Conservation (phyloP, 1,140 invertebrate genomes). For the Macrostomum lignano region DNA sequence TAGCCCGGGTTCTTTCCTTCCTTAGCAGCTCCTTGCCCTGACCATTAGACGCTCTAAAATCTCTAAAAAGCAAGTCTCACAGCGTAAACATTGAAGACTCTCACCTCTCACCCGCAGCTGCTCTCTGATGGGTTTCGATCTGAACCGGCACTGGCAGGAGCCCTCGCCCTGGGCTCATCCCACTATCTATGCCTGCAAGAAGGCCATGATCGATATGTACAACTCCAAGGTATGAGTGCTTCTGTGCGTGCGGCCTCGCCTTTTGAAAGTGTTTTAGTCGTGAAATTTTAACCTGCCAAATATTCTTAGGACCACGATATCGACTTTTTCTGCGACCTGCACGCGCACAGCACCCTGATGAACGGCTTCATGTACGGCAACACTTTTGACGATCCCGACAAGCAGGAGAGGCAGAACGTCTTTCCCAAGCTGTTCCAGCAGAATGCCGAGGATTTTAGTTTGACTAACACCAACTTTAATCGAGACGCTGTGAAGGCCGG, state of each 20-base stretch:
- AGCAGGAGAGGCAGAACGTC: constrained; percentile 33
- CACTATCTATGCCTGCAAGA: constrained; percentile 46
- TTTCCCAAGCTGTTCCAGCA: constrained; percentile 59
- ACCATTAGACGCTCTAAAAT: too few relatives aligned
- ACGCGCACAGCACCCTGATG: constrained; percentile 61
- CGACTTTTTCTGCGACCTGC: constrained; percentile 72
- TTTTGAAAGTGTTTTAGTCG: too few relatives aligned
- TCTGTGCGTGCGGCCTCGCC: too few relatives aligned
- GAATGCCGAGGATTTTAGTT: constrained; percentile 50
- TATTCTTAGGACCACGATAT: constrained; percentile 39
- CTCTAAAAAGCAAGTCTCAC: too few relatives aligned
- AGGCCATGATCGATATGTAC: constrained; percentile 38
- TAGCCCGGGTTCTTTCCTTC: too few relatives aligned
- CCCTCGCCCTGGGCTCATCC: constrained; percentile 65
- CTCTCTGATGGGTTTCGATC: constrained; percentile 57
- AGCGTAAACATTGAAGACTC: constrained; percentile 1
- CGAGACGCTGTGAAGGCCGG: constrained; percentile 51
- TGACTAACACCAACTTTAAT: constrained; percentile 57
- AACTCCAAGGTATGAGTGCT: too few relatives aligned
- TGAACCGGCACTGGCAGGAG: constrained; percentile 64
- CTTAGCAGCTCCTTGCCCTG: too few relatives aligned
- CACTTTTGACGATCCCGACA: constrained; percentile 48
- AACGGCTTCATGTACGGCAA: constrained; percentile 84
- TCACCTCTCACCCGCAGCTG: constrained; percentile 31
- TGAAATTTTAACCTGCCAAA: too few relatives aligned